Conservation (phyloP, 2,797 vertebrate species). For the Brotula barbata region DNA sequence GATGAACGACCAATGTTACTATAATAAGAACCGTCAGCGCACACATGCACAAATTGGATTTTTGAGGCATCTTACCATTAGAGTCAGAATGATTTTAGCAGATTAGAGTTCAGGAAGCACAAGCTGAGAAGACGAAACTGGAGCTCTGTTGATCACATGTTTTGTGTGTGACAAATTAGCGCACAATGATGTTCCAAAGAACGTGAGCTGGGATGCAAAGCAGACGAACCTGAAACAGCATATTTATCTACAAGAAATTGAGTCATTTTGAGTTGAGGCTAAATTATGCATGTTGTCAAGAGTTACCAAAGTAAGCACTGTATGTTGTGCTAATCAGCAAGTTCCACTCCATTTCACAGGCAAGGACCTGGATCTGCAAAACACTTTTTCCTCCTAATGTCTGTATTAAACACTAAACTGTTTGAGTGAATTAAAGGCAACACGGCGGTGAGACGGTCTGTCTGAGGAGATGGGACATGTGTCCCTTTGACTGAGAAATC, state of each 20-base stretch:
- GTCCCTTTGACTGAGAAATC: slow-evolving; percentile 20
- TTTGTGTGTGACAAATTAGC: slow-evolving; percentile 28
- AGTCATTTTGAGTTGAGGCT: slow-evolving; percentile 8
- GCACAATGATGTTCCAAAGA: slow-evolving; percentile 14
- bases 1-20: too few species aligned
- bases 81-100: slow-evolving; percentile 22
- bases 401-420: slow-evolving; percentile 50
- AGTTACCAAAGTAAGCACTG: slow-evolving; percentile 50
- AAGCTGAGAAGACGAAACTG: slow-evolving; percentile 25
- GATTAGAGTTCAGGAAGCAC: neutral
- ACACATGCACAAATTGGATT: too few species aligned
- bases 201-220: slow-evolving; percentile 23
- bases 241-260: neutral
- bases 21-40: too few species aligned
- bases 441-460: neutral
- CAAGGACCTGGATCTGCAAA: slow-evolving; percentile 9
- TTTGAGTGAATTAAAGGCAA: slow-evolving; percentile 9
- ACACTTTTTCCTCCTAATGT: slow-evolving; percentile 21
- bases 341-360: slow-evolving; percentile 33
- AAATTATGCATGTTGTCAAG: slow-evolving; percentile 7
- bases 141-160: slow-evolving; percentile 18
- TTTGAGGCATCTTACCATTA: slow-evolving; percentile 6
- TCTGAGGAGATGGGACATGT: slow-evolving; percentile 8
- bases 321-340: slow-evolving; percentile 20
- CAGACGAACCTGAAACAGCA: slow-evolving; percentile 15